Evolutionary conservation across 2,888 invertebrate species (phyloP), one percentile per base, ranked within the genome.

Genomic region (Dorcus hopei): DNA sequence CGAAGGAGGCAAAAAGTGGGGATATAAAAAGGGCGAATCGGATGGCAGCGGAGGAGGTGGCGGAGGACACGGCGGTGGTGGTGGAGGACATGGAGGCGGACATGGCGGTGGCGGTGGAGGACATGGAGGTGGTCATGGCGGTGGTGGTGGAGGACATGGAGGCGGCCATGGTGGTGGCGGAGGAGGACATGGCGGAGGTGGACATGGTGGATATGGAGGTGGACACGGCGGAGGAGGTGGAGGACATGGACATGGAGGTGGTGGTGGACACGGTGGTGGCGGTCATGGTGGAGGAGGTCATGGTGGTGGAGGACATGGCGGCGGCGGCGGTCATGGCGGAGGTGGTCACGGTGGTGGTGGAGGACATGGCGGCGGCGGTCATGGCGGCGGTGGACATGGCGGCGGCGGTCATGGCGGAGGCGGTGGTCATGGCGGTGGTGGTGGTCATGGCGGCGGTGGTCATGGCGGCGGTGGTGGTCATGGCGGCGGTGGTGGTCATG

Each of bases 1-100:
- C 48, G 87, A 89, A 70, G 87, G 88, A 61, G 89, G 90, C 77
- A 91, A 91, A 76, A 87, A 91, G 74, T 90, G 88, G 85, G 88
- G 87, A 60, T 87, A 84, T 72, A 38, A 58, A 39, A 41, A 45
- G 41, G 41, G 41, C 5, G 26, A 33, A 33, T 33, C 26, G 5
- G 59, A 52, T 11, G 52, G 52, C 23, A 38, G 43, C 6, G 53
- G 53, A 9, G 53, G 53, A 5, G 45, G 48, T 23, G 58, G 58
- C 23, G 53, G 49, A 4, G 53, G 53, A n/a, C 23, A 33, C 14
- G 40, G 41, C 39, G 52, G 52, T 9, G 47, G 41, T 9, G 57
- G 57, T 19, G 42, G 50, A 23, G 38, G 38, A 33, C n/a, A 14
- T n/a, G 49, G 49, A 16, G 49, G 43, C 9, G 52, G 52, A 2